Evolutionary conservation across 1,140 invertebrate genomes (phyloP).

Genomic region (Proales similis): DNA sequence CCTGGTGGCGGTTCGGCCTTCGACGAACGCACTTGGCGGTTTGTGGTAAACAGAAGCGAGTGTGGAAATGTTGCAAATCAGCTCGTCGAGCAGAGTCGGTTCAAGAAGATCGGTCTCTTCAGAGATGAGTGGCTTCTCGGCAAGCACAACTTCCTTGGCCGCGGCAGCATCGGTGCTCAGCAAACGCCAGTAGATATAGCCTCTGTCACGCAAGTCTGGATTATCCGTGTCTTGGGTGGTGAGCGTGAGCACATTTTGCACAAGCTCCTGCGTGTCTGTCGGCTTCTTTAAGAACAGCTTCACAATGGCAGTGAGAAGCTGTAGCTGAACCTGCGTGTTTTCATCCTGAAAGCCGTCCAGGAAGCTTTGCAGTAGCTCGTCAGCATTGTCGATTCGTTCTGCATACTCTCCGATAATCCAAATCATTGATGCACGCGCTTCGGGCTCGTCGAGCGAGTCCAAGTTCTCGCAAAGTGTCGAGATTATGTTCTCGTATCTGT

Average conservation of each 20-base stretch:
- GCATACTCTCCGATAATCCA: conserved; percentile 99
- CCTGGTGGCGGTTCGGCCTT: conserved; percentile 60
- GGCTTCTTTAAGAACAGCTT: conserved; percentile 96
- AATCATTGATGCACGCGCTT: conserved; percentile 96
- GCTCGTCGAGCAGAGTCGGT: conserved; percentile 90
- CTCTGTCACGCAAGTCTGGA: conserved; percentile 92
- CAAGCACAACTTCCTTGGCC: conserved; percentile 95
- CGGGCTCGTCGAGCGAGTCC: conserved; percentile 96
- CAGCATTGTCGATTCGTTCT: conserved; percentile 97
- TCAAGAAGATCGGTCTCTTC: conserved; percentile 98
- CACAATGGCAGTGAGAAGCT: conserved; percentile 92
- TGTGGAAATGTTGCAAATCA: conserved; percentile 97
- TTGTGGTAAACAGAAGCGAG: conserved; percentile 98
- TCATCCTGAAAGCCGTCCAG: conserved; percentile 99
- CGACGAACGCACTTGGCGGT: conserved; percentile 95
- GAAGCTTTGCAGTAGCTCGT: conserved; percentile 94
- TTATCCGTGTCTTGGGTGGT: conserved; percentile 98
- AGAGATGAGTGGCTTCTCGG: conserved; percentile 96
- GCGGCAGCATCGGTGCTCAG: conserved; percentile 95
- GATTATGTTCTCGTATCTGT: conserved; percentile 99
- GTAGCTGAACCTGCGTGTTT: conserved; percentile 95
- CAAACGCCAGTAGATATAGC: conserved; percentile 98
- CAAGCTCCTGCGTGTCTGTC: conserved; percentile 93
- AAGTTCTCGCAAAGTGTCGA: conserved; percentile 97
- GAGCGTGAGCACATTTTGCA: conserved; percentile 80